Percentiles rank a stretch among this genome's conserved stretches.
Conservation (phyloP, 2,888 invertebrate species). For the Drosophila greeni region DNA sequence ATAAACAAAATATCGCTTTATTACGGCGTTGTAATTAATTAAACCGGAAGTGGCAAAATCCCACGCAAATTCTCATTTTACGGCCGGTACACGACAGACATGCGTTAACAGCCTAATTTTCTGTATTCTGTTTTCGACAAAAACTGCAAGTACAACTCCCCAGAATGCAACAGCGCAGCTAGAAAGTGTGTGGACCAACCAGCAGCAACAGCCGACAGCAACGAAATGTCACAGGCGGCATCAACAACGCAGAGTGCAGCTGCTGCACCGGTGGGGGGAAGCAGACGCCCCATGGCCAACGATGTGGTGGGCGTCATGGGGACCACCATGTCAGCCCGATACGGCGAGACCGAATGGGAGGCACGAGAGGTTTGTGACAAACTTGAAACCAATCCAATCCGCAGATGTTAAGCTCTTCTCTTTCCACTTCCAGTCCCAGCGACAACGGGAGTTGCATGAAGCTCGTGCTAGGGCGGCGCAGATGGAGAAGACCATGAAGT, state of each 20-base stretch:
- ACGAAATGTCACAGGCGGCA: constrained; percentile 38
- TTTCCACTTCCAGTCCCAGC: constrained; percentile 71
- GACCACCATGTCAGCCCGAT: constrained; percentile 64
- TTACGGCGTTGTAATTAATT: too few species aligned
- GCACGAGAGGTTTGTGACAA: constrained; percentile 75
- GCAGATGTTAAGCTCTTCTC: not conserved
- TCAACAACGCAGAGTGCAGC: constrained; percentile 57
- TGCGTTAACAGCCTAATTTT: too few species aligned
- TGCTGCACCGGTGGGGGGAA: constrained; percentile 44
- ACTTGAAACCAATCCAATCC: not conserved
- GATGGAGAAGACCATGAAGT: constrained; percentile 99
- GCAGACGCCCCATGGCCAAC: constrained; percentile 45
- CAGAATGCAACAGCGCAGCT: constrained; percentile 48
- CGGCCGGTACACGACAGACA: too few species aligned
- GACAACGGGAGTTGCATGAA: constrained; percentile 91
- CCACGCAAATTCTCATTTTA: too few species aligned
- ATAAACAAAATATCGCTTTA: too few species aligned
- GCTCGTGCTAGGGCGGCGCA: constrained; percentile 95
- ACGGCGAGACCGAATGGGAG: constrained; percentile 79
- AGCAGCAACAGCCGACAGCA: constrained; percentile 1
- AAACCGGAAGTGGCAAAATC: too few species aligned
- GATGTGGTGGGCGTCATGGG: constrained; percentile 54
- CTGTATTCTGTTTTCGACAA: constrained; percentile 15
- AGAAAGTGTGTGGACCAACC: not conserved
- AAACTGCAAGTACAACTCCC: constrained; percentile 40